Evolutionary conservation across 2,888 invertebrate genomes (phyloP).

Genomic region (Linyphia triangularis): DNA sequence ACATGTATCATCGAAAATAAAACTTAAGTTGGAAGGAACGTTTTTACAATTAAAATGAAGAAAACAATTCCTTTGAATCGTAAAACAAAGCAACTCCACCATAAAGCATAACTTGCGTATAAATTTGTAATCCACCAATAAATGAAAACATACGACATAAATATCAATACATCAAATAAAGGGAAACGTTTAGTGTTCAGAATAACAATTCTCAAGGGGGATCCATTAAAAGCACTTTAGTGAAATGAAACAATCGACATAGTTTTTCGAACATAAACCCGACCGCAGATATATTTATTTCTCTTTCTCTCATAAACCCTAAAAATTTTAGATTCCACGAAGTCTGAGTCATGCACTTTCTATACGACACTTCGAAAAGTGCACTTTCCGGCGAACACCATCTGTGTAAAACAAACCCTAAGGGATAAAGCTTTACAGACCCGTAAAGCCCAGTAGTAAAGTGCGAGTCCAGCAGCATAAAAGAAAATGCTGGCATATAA

Average conservation of each 20-base stretch:
- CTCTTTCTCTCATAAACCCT: conserved; percentile 1
- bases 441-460: conserved; percentile 44
- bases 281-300: conserved; percentile 1
- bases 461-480: conserved; percentile 8
- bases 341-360: background rate
- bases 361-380: background rate
- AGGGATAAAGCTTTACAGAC: conserved; percentile 38
- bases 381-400: background rate
- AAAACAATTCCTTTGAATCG: too few relatives aligned
- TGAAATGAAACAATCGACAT: background rate
- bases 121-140: too few relatives aligned
- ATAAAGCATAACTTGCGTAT: too few relatives aligned
- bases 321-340: conserved; percentile 10
- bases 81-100: too few relatives aligned
- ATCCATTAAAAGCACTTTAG: background rate
- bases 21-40: too few relatives aligned
- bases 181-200: background rate
- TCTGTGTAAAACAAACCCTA: conserved; percentile 22
- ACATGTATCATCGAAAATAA: too few relatives aligned
- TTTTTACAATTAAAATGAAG: too few relatives aligned
- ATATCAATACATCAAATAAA: too few relatives aligned
- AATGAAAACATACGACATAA: too few relatives aligned
- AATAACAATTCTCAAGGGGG: background rate
- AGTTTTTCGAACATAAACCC: background rate
- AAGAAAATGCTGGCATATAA: conserved; percentile 24